Base-by-base conservation (phyloP, 2,113 vertebrate genomes). In the Gracilinanus agilis region DNA sequence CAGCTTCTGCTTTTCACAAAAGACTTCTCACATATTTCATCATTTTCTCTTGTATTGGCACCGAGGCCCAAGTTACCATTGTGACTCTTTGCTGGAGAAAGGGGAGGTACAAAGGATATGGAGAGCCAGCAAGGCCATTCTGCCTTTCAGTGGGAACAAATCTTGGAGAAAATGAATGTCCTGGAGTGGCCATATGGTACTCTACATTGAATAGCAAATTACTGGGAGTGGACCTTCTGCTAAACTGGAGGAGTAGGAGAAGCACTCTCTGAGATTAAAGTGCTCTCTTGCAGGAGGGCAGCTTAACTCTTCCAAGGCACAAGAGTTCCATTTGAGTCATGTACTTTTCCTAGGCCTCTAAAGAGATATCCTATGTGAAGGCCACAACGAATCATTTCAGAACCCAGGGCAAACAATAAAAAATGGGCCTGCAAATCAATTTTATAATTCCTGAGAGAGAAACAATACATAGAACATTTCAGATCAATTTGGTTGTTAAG, bases 241-340 rank as follows among this genome's bases (percentile, higher is more conserved):
- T 93, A 54, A 90, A 54, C 88, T 88, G 54, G 90, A 92, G 83
- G 49, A 95, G 49, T 49, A 93, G 10, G 55, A 95, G n/a, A 94
- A 90, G 25, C 11, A 21, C 54, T 67, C 27, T 94, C 92, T 83
- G 27, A n/a, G 24, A 67, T 58, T 58, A 89, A 3, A n/a, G 29
- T 53, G 25, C 90, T 75, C 61, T 83, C 67, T 83, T 40, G 7
- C 16, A 83, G n/a, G n/a, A 83, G 2, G 67, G 6, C n/a, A 40
- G 6, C 40, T 83, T 83, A 83, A 44, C 21, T 34, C 27, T 34
- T 89, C 53, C 44, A 12, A 40, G 55, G 53, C 9, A 6, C 6
- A 19, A 90, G 29, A 40, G 16, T 4, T 44, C 24, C 5, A 21
- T 40, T n/a, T 92, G n/a, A 93, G 23, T 55, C 9, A 83, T 40